Conservation (phyloP, 2,888 invertebrate species). For the Herminia tarsipennalis region DNA sequence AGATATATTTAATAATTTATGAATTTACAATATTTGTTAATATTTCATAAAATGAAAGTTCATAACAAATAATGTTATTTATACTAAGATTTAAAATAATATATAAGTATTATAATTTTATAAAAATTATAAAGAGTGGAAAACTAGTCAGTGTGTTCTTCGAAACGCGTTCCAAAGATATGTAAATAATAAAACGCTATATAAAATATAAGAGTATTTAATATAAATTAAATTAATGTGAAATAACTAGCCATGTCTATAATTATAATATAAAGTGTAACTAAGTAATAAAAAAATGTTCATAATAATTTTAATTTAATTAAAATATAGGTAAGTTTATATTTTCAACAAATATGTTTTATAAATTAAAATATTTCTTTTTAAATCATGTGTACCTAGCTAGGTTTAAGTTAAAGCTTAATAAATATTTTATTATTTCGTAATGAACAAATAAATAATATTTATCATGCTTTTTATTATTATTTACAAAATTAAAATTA, state of each 20-base stretch:
- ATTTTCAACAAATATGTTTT: too few species aligned
- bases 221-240: too few species aligned
- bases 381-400: too few species aligned
- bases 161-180: conserved; percentile 83
- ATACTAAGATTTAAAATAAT: conserved; percentile 9
- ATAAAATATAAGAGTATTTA: conserved; percentile 31
- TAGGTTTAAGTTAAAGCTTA: too few species aligned
- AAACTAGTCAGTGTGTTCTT: conserved; percentile 84
- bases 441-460: too few species aligned
- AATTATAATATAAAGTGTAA: neutral
- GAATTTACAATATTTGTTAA: conserved; percentile 11
- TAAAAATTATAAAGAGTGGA: conserved; percentile 63
- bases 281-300: too few species aligned
- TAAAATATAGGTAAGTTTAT: too few species aligned
- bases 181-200: conserved; percentile 79
- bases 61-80: conserved; percentile 20
- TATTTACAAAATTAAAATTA: too few species aligned
- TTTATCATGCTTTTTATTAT: too few species aligned
- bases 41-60: conserved; percentile 37
- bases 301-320: too few species aligned
- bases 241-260: neutral
- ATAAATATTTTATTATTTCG: too few species aligned
- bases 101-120: conserved; percentile 13
- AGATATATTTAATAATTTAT: conserved; percentile 5
- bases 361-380: too few species aligned